Conservation (phyloP, 2,113 vertebrate species). For the Megaleporinus macrocephalus region DNA sequence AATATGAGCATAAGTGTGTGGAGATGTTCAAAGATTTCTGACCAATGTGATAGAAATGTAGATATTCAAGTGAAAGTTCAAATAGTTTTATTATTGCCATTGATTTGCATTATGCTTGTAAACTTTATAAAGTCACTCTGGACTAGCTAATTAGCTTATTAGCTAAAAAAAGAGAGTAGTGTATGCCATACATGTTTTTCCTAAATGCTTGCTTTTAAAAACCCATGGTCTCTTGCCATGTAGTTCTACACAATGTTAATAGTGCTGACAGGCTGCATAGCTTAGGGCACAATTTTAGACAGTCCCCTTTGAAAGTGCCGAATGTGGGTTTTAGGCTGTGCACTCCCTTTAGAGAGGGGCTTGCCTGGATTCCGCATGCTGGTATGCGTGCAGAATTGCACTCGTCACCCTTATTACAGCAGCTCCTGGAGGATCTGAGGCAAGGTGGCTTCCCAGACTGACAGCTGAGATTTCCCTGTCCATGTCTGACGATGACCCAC, state of each 20-base stretch:
- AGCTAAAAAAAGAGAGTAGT: too few relatives aligned
- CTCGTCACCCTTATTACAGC: slow-evolving; percentile 69
- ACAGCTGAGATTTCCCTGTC: slow-evolving; percentile 47
- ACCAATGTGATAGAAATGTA: too few relatives aligned
- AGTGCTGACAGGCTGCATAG: neutral
- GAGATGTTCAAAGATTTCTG: too few relatives aligned
- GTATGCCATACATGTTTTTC: too few relatives aligned
- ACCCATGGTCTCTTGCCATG: neutral
- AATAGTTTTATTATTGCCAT: too few relatives aligned
- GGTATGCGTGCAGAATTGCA: slow-evolving; percentile 73
- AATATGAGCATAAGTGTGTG: too few relatives aligned
- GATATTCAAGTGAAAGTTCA: too few relatives aligned
- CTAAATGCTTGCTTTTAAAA: too few relatives aligned
- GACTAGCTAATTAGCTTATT: too few relatives aligned
- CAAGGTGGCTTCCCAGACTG: slow-evolving; percentile 41
- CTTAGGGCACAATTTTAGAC: neutral
- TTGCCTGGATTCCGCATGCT: slow-evolving; percentile 49
- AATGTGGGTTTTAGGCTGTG: slow-evolving; percentile 55
- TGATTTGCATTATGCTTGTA: too few relatives aligned
- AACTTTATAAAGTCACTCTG: too few relatives aligned
- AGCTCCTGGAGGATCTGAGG: slow-evolving; percentile 61
- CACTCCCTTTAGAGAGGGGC: slow-evolving; percentile 44
- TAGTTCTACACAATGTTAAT: neutral
- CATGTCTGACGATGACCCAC: slow-evolving; percentile 42
- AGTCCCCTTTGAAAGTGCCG: neutral